Conservation (phyloP, 1,140 invertebrate species). For the Ganaspis sp. region DNA sequence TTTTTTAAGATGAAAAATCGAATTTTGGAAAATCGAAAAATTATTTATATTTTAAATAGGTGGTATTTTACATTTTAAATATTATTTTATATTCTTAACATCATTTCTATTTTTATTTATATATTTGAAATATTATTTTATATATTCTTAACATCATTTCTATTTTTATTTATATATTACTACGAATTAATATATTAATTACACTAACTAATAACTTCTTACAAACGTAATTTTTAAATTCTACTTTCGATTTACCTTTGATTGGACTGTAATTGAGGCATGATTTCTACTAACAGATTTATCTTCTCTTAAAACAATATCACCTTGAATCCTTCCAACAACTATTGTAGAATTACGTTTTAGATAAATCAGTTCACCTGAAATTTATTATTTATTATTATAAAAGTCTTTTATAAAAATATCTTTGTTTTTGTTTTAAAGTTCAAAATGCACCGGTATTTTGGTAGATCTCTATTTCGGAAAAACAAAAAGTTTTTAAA, state of each 20-base stretch:
- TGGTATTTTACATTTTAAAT: not conserved
- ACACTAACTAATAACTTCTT: too few relatives aligned
- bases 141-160: too few relatives aligned
- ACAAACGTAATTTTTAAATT: too few relatives aligned
- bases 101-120: too few relatives aligned
- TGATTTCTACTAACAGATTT: constrained; percentile 14
- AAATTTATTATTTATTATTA: not conserved
- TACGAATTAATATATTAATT: too few relatives aligned
- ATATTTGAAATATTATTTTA: not conserved
- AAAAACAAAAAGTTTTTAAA: too few relatives aligned
- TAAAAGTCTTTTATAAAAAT: not conserved
- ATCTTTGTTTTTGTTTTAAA: too few relatives aligned
- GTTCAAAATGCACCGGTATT: not conserved
- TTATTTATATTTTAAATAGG: too few relatives aligned
- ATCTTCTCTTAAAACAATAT: constrained; percentile 23
- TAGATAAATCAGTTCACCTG: constrained; percentile 16
- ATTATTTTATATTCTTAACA: not conserved
- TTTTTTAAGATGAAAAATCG: too few relatives aligned
- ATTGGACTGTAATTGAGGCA: not conserved
- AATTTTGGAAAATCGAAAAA: too few relatives aligned
- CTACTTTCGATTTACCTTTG: not conserved
- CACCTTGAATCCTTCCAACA: constrained; percentile 11
- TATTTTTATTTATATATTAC: not conserved
- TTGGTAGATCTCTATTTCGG: too few relatives aligned
- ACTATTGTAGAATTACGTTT: not conserved